Evolutionary conservation across 2,888 invertebrate genomes (phyloP), one percentile per base, ranked within the genome.

Genomic region (Rotaria magnacalcarata): DNA sequence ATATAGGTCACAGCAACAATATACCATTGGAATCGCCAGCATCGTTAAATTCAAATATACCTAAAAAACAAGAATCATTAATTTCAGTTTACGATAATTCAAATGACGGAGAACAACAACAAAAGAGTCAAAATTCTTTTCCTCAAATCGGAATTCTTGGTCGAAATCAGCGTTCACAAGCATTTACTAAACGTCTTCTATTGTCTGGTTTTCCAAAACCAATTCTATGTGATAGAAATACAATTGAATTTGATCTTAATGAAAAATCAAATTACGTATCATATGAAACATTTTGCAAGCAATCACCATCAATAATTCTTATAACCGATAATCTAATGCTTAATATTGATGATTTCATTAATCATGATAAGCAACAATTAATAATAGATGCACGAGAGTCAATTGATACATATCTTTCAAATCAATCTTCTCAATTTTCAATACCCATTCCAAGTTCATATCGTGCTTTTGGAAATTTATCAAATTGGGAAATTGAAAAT

Each of bases 51-150:
- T 34, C 47, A 11, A 14, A 14, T 10, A 11, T 47, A 80, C 19
- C n/a, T 3, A n/a, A 43, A 80, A 47, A 47, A 5, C 80, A 47
- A 47, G 47, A 80, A 47, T 80, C 80, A 6, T 80, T 80, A 80
- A 24, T 80, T 16, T 80, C 80, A 14, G 80, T 80, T 47, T 80
- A 80, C 47, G 80, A 80, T 43, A 80, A 80, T 80, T 80, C 80
- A 2, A 80, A 80, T 80, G 75, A 80, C 14, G 75, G 75, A n/a
- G 75, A 43, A 43, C 67, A 67, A 67, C 67, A 67, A 34, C 34
- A 16, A 67, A 24, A 60, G 0, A 19, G 1, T 67, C 16, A 34
- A 19, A 67, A 67, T 27, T 67, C 34, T 34, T 34, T 19, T 1
- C 34, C 67, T 34, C 8, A 34, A 14, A 11, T 80, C 11, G 80